Percentiles rank a stretch among this genome's conserved stretches.
Conservation (phyloP, 2,113 vertebrate genomes). For the Pedetes capensis region DNA sequence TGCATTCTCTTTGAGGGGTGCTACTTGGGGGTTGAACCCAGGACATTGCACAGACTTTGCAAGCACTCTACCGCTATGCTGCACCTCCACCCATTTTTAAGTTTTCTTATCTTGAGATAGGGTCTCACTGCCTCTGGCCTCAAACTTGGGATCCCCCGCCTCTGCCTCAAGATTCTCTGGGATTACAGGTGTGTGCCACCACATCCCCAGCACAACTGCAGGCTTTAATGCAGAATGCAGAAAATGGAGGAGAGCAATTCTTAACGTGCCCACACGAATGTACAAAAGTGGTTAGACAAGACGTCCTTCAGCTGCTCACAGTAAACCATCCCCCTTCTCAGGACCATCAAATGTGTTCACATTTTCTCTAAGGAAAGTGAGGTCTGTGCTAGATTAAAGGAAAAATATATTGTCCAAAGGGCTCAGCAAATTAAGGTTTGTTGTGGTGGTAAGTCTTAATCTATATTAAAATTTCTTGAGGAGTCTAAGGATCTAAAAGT, state of each 20-base stretch:
- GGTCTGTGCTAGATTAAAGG: background rate
- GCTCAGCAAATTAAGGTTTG: background rate
- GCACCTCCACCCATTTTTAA: too few relatives aligned
- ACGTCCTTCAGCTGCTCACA: fast-evolving
- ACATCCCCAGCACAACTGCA: too few relatives aligned
- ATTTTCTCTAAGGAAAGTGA: background rate
- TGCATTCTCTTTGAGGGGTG: too few relatives aligned
- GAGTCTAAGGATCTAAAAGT: background rate
- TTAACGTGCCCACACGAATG: background rate
- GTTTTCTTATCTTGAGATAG: too few relatives aligned
- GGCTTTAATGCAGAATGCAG: background rate
- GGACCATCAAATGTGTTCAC: fast-evolving
- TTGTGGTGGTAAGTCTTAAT: background rate
- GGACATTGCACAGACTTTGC: too few relatives aligned
- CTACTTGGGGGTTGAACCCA: too few relatives aligned
- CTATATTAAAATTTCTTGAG: background rate
- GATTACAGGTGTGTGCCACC: too few relatives aligned
- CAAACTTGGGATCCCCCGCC: too few relatives aligned
- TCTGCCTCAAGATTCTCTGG: too few relatives aligned
- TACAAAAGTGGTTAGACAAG: too few relatives aligned
- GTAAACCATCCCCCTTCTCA: fast-evolving
- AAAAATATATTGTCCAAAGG: background rate
- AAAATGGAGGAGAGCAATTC: background rate
- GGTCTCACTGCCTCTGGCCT: too few relatives aligned
- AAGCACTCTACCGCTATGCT: too few relatives aligned